These are phyloP conservation scores for Limanda limanda DNA, from an alignment of 2,113 vertebrate species.

Conservation along the genomic window DNA sequence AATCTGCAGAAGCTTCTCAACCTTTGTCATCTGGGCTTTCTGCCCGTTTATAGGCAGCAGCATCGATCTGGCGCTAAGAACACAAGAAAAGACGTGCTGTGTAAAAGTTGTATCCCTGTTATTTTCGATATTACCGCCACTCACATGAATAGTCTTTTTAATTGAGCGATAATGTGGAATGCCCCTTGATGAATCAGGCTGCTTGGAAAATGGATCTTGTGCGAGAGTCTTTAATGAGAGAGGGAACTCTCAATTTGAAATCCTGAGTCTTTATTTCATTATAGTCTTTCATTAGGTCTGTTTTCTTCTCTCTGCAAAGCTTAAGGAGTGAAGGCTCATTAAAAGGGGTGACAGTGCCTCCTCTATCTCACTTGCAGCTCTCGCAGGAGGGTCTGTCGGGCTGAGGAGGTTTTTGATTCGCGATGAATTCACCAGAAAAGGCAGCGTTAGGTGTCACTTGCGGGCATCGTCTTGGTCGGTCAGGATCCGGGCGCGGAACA, in stretches of 20 bases:
- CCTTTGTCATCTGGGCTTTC: constrained; percentile 69
- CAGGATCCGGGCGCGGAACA: constrained; percentile 4
- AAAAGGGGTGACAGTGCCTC: constrained; percentile 48
- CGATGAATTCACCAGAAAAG: constrained; percentile 61
- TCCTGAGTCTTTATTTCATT: constrained; percentile 65
- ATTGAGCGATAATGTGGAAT: constrained; percentile 64
- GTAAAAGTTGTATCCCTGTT: constrained; percentile 60
- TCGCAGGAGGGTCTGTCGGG: constrained; percentile 48
- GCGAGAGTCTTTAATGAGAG: constrained; percentile 62
- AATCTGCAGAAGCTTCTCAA: constrained; percentile 67
- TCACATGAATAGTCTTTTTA: constrained; percentile 47
- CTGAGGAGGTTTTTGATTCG: constrained; percentile 64
- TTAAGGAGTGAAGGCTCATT: constrained; percentile 65
- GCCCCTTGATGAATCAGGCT: constrained; percentile 59
- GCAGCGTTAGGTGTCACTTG: constrained; percentile 27
- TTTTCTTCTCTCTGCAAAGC: constrained; percentile 9
- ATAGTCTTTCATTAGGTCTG: constrained; percentile 62
- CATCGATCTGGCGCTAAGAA: constrained; percentile 60
- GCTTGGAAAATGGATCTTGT: constrained; percentile 44
- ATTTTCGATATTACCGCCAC: constrained; percentile 63
- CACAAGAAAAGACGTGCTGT: constrained; percentile 35
- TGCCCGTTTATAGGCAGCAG: constrained; percentile 48
- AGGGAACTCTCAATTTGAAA: constrained; percentile 70
- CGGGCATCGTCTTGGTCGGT: constrained; percentile 32
- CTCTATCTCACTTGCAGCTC: constrained; percentile 47